phyloP scores from a whole-genome alignment of 2,113 vertebrate species.

The Notiomystis cincta region DNA sequence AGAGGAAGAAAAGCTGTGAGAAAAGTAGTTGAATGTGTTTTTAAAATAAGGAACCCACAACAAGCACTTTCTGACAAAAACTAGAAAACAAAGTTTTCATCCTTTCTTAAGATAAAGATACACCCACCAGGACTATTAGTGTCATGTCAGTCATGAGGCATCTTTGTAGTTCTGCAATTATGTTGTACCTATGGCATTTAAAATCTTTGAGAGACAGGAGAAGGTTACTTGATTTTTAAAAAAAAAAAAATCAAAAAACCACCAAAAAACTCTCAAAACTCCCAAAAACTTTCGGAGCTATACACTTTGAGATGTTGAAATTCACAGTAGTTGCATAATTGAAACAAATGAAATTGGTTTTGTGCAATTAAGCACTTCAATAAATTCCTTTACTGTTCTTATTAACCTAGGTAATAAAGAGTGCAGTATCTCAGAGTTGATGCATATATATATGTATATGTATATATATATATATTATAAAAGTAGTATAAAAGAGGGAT shows the following conservation, averaged over 20 bases:
- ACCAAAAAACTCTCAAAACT: not conserved
- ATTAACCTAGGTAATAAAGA: too few species aligned
- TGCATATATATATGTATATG: not conserved
- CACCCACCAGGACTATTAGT: not conserved
- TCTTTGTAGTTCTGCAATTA: not conserved
- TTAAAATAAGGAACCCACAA: not conserved
- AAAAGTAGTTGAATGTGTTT: not conserved
- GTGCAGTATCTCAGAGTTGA: too few species aligned
- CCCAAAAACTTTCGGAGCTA: not conserved
- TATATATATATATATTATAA: not conserved
- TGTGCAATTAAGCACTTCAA: not conserved
- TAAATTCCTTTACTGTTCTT: not conserved
- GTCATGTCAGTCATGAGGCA: not conserved
- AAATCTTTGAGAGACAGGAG: not conserved
- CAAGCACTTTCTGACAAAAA: not conserved
- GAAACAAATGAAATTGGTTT: not conserved
- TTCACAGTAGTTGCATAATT: not conserved
- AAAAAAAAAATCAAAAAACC: accelerated
- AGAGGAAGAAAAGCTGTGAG: not conserved
- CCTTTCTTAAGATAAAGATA: not conserved
- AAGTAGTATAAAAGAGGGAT: not conserved
- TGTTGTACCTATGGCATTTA: not conserved
- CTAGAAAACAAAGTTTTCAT: not conserved
- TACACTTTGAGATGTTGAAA: not conserved
- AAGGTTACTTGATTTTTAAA: not conserved